phyloP scores from a whole-genome alignment of 2,797 vertebrate species.

The Tamandua tetradactyla region DNA sequence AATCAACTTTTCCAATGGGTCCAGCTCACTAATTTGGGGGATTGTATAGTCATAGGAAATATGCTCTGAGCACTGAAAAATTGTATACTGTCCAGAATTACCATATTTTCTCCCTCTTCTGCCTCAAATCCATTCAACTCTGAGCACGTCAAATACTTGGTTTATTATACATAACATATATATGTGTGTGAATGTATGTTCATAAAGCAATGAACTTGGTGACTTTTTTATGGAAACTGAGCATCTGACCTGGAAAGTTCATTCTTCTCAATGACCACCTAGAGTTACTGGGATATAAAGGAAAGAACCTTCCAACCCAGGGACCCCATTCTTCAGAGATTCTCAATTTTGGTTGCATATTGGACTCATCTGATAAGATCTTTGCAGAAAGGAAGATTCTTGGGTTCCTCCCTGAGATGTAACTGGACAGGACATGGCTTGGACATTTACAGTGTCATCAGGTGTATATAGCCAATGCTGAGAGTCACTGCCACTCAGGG shows the following conservation, averaged over 20 bases:
- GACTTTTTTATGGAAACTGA: neutral
- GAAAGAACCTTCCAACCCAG: neutral
- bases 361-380: neutral
- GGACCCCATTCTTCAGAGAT: neutral
- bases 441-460: neutral
- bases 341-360: neutral
- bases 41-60: neutral
- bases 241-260: neutral
- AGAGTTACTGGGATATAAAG: neutral
- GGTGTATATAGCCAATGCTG: neutral
- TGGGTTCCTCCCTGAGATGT: neutral
- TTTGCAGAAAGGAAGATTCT: neutral
- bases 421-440: neutral
- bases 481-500: neutral
- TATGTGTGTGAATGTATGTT: neutral
- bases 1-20: slow-evolving; percentile 29
- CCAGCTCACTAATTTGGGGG: neutral
- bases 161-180: neutral
- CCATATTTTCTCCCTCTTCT: neutral
- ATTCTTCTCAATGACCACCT: neutral
- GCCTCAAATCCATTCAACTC: neutral
- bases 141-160: neutral
- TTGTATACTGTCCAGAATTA: neutral
- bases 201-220: neutral
- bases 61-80: neutral